Evolutionary conservation across 2,797 vertebrate genomes (phyloP).

Genomic region (Chelmon rostratus): DNA sequence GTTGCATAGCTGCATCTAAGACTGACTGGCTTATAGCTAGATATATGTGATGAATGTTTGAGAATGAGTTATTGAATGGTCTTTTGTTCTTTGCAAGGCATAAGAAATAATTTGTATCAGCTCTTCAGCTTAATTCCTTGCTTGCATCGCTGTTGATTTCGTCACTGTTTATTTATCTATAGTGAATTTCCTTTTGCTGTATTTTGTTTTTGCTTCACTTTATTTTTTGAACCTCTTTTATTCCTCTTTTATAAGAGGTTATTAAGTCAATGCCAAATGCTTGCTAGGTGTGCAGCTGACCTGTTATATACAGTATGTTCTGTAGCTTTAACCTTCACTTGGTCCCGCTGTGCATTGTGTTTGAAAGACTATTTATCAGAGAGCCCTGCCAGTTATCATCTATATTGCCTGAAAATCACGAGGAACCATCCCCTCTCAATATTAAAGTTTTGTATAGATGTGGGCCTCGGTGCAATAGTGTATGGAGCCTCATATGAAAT

Average conservation of each 20-base stretch:
- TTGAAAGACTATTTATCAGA: not conserved
- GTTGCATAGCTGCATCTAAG: not conserved
- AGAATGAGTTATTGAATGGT: not conserved
- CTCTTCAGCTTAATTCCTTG: not conserved
- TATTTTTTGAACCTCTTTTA: not conserved
- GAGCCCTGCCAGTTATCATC: not conserved
- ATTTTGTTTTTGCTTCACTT: not conserved
- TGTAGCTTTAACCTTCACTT: not conserved
- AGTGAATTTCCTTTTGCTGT: not conserved
- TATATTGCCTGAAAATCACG: constrained; percentile 4
- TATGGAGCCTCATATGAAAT: not conserved
- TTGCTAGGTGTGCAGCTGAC: not conserved
- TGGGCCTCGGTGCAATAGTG: not conserved
- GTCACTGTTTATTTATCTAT: not conserved
- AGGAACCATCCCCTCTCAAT: not conserved
- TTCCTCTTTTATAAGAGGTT: not conserved
- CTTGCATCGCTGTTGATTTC: not conserved
- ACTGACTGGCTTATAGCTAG: not conserved
- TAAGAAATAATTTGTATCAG: not conserved
- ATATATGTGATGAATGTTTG: not conserved
- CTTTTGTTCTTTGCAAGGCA: not conserved
- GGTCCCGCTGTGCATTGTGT: not conserved
- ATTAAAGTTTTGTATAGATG: not conserved
- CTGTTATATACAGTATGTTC: not conserved
- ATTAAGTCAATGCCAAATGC: not conserved